Evolutionary conservation across 2,888 invertebrate species (phyloP).

Genomic region (Biston betularia): DNA sequence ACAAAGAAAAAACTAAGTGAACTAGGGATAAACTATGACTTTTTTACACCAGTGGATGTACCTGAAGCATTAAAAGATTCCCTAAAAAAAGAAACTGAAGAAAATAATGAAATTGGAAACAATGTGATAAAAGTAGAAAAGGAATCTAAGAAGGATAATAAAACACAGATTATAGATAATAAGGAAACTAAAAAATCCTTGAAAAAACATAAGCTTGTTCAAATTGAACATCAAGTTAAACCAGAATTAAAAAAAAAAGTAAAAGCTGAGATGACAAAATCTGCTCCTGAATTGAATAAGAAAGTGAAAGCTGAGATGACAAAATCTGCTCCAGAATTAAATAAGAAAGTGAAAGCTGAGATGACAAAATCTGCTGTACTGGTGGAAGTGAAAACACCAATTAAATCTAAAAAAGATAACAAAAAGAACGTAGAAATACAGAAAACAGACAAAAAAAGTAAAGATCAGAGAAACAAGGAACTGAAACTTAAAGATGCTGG

Average conservation of each 20-base stretch:
- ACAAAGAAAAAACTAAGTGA: conserved; percentile 77
- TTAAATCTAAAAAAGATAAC: conserved; percentile 31
- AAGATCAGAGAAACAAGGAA: conserved; percentile 59
- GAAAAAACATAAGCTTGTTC: conserved; percentile 17
- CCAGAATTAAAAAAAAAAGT: conserved; percentile 18
- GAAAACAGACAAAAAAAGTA: conserved; percentile 47
- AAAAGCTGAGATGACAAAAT: conserved; percentile 3
- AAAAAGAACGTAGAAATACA: conserved; percentile 41
- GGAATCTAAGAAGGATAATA: conserved; percentile 41
- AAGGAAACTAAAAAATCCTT: conserved; percentile 28
- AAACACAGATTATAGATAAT: conserved; percentile 13
- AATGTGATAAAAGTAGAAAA: conserved; percentile 42
- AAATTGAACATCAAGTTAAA: conserved; percentile 15
- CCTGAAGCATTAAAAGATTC: conserved; percentile 62
- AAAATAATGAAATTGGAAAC: conserved; percentile 27
- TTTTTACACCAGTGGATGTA: conserved; percentile 81
- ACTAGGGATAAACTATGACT: conserved; percentile 83
- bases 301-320: conserved; percentile 4
- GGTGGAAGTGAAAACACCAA: conserved; percentile 33
- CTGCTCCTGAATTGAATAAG: conserved; percentile 11
- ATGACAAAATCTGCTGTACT: conserved; percentile 28
- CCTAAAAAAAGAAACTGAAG: conserved; percentile 46
- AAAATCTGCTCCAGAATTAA: no score
- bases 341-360: background rate
- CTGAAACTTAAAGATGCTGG: conserved; percentile 61